Conservation (phyloP, 1,140 invertebrate species). For the Rhizoglyphus robini region DNA sequence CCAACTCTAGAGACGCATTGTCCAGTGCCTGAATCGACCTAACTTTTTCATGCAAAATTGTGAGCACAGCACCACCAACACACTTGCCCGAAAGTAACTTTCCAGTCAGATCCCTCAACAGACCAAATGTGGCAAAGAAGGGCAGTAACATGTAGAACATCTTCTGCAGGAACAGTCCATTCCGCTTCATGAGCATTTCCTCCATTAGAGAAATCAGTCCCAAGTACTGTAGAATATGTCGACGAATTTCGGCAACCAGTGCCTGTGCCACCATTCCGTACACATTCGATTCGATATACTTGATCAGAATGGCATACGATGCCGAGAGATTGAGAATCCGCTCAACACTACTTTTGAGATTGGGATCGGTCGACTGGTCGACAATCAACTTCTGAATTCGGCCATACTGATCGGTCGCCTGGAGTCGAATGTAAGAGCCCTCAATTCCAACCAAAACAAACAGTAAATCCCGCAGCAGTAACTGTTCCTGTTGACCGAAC, state of each 20-base stretch:
- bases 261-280: constrained; percentile 83
- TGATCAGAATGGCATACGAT: constrained; percentile 67
- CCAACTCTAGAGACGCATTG: constrained; percentile 60
- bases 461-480: constrained; percentile 66
- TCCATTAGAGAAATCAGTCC: constrained; percentile 75
- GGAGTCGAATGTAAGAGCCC: constrained; percentile 36
- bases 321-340: constrained; percentile 71
- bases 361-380: constrained; percentile 34
- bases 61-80: constrained; percentile 70
- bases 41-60: constrained; percentile 67
- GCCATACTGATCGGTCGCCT: constrained; percentile 31
- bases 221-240: constrained; percentile 51
- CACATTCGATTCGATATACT: constrained; percentile 66
- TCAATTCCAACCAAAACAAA: constrained; percentile 39
- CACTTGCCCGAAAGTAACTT: constrained; percentile 44
- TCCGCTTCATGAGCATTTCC: constrained; percentile 53
- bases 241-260: constrained; percentile 59
- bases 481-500: constrained; percentile 54
- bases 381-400: constrained; percentile 30
- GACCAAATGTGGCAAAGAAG: constrained; percentile 63
- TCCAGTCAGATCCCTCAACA: constrained; percentile 54
- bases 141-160: constrained; percentile 78
- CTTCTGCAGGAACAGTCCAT: constrained; percentile 70
- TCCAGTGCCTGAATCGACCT: constrained; percentile 52
- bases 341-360: constrained; percentile 41